Conservation (phyloP, 2,797 vertebrate genomes). For the Anableps anableps region DNA sequence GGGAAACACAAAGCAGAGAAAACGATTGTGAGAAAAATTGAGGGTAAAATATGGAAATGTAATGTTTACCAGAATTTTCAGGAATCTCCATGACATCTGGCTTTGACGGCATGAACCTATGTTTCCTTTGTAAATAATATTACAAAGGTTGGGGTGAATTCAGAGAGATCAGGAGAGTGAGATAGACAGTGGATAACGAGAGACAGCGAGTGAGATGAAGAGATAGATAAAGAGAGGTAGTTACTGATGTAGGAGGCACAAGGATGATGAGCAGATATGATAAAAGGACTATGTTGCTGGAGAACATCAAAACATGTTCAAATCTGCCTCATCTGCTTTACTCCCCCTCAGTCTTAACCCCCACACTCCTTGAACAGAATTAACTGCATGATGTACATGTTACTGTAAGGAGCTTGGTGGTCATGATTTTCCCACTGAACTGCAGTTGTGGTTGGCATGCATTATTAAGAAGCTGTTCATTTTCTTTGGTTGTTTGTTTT, state of each 20-base stretch:
- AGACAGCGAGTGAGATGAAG: neutral
- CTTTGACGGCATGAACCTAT: constrained; percentile 4
- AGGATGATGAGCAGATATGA: constrained; percentile 8
- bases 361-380: constrained; percentile 13
- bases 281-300: constrained; percentile 38
- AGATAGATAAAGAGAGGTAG: neutral
- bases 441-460: constrained; percentile 44
- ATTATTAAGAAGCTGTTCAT: constrained; percentile 49
- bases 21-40: neutral
- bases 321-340: constrained; percentile 24
- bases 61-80: constrained; percentile 20
- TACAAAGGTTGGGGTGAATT: constrained; percentile 1
- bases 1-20: neutral
- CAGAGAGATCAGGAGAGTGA: neutral
- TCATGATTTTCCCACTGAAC: constrained; percentile 35
- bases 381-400: constrained; percentile 33
- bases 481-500: constrained; percentile 4
- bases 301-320: constrained; percentile 31
- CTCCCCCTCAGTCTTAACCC: neutral
- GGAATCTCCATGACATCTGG: neutral
- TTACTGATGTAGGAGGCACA: constrained; percentile 8
- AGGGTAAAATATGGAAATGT: neutral
- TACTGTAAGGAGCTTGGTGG: constrained; percentile 31
- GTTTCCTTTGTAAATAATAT: constrained; percentile 22
- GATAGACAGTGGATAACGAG: constrained; percentile 28